Base-by-base conservation (phyloP, 2,888 invertebrate species). In the Mechanitis mazaeus region DNA sequence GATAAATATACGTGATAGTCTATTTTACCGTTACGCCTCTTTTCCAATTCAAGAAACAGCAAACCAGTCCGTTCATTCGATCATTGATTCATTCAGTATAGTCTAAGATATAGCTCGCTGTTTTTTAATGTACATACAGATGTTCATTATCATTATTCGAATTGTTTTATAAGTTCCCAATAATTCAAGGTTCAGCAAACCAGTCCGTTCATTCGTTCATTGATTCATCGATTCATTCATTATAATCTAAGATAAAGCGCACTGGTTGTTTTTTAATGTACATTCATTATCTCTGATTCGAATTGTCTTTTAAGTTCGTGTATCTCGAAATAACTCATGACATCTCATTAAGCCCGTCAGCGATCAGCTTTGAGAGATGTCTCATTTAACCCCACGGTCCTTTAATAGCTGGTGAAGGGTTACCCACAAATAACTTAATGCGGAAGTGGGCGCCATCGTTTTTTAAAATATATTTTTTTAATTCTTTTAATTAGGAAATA, bases 401-500 rank as follows among this genome's bases (percentile, higher is more conserved):
- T 77, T 80, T 88, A 88, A 88, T 87, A 87, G 87, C 80, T 75
- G 81, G 80, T 80, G 83, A 89, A 87, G 89, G 88, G 88, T 88
- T 89, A 88, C 85, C 78, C 85, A 87, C 87, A 87, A 89, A 89
- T 89, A 90, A 83, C 84, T 75, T 65, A 76, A 83, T 80, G 75
- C 88, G 90, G 90, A 90, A 90, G 88, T 83, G 78, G 80, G 80
- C 78, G 81, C 79, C 73, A 75, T 80, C 79, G 75, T 72, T 72
- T 71, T 72, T 71, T 73, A 78, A 73, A 76, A 71, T 20, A 20
- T 63, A 78, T 75, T 86, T 88, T 85, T 88, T 87, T 87, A 87
- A 86, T 81, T 86, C 85, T 88, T 71, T 89, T 87, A 89, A 90
- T 89, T 89, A 89, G 87, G 87, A 88, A 89, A 87, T 84, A 83